Conservation (phyloP, 2,797 vertebrate genomes). For the Steatocranus sp. region DNA sequence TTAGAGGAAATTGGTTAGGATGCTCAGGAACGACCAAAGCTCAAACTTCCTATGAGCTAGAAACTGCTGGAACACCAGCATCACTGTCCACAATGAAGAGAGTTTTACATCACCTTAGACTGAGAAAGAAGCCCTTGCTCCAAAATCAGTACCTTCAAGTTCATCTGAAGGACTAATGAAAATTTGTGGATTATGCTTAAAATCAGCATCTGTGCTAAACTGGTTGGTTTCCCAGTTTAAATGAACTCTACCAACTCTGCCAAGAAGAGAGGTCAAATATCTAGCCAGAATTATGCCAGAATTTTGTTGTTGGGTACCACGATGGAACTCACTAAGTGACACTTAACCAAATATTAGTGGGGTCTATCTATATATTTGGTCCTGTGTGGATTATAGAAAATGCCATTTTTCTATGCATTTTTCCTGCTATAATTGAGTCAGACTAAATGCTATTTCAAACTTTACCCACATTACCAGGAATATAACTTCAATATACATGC, state of each 20-base stretch:
- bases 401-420: not conserved
- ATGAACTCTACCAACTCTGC: not conserved
- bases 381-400: not conserved
- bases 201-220: rapidly evolving
- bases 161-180: not conserved
- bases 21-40: not conserved
- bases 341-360: not conserved
- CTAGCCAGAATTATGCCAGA: not conserved
- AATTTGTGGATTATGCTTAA: not conserved
- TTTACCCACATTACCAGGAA: not conserved
- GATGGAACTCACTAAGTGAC: not conserved
- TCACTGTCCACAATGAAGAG: not conserved
- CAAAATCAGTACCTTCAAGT: not conserved
- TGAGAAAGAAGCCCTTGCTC: not conserved
- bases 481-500: not conserved
- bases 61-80: not conserved
- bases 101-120: not conserved
- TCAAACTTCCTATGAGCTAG: not conserved
- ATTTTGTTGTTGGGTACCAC: not conserved
- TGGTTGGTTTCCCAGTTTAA: too few species aligned
- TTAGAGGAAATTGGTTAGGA: not conserved
- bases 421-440: not conserved
- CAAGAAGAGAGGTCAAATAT: not conserved
- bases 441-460: not conserved
- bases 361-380: not conserved